phyloP scores from a whole-genome alignment of 2,113 vertebrate species.

The Scomber colias region DNA sequence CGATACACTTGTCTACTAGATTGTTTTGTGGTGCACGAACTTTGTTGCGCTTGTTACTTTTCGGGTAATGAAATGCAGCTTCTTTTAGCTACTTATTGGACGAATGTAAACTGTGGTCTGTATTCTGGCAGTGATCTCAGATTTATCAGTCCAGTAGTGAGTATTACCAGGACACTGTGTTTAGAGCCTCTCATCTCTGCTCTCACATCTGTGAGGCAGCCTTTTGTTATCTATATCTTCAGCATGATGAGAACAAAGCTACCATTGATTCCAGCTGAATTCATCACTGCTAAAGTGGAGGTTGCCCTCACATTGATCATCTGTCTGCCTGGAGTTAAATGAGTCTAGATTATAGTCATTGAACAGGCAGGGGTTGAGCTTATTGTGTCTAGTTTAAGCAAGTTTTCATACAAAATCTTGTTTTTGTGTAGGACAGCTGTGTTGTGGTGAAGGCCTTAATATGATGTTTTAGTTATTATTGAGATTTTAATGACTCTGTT shows the following conservation, averaged over 20 bases:
- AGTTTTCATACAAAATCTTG: slow-evolving; percentile 26
- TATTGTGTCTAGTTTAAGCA: slow-evolving; percentile 30
- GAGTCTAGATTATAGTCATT: slow-evolving; percentile 72
- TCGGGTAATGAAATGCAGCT: background rate
- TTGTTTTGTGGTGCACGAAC: no score
- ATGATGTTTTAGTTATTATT: slow-evolving; percentile 40
- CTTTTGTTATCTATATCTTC: slow-evolving; percentile 33
- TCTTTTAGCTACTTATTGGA: background rate
- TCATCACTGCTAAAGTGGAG: slow-evolving; percentile 57
- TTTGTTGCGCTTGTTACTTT: background rate
- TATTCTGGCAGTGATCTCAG: background rate
- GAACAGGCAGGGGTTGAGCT: slow-evolving; percentile 18
- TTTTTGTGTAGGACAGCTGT: slow-evolving; percentile 63
- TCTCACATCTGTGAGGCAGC: background rate
- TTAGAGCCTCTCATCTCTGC: background rate
- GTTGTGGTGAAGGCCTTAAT: slow-evolving; percentile 68
- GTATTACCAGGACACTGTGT: background rate
- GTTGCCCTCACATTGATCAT: slow-evolving; percentile 54
- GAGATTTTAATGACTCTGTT: slow-evolving; percentile 23
- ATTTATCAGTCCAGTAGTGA: background rate
- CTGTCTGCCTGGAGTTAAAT: slow-evolving; percentile 51
- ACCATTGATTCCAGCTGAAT: slow-evolving; percentile 27
- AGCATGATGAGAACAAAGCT: slow-evolving; percentile 42
- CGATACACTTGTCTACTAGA: no score
- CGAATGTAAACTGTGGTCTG: background rate